Percentiles rank a stretch among this genome's conserved stretches.
Evolutionary conservation across 2,797 vertebrate genomes (phyloP).

Genomic region (Prunella strophiata): DNA sequence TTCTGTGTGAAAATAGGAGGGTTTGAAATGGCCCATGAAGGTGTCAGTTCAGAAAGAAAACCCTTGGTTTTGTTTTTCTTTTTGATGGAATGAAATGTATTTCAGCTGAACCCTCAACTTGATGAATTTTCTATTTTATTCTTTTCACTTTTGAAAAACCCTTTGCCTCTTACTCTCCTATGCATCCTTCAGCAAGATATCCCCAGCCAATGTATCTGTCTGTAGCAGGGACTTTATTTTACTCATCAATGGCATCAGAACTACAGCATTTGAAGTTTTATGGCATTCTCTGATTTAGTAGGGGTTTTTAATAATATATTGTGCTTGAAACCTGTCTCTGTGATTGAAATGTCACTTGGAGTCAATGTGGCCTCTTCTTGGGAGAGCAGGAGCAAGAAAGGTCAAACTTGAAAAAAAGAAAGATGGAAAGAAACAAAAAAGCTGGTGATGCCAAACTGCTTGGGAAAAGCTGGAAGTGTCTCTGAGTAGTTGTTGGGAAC

Average conservation of each 20-base stretch:
- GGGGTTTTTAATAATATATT: background rate
- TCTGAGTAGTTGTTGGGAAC: background rate
- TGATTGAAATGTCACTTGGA: conserved; percentile 4
- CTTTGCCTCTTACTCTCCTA: background rate
- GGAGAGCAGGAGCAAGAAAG: background rate
- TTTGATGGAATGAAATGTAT: background rate
- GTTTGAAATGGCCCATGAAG: background rate
- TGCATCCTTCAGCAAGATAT: background rate
- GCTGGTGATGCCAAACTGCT: background rate
- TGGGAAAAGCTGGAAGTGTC: background rate
- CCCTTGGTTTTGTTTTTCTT: background rate
- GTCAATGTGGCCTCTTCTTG: background rate
- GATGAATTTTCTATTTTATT: background rate
- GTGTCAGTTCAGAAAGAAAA: background rate
- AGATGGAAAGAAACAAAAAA: background rate
- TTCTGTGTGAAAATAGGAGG: background rate
- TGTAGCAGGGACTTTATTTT: background rate
- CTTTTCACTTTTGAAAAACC: background rate
- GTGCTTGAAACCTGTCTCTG: background rate
- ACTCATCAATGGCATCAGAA: background rate
- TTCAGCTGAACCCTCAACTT: background rate
- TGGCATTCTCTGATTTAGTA: background rate
- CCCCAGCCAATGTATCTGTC: background rate
- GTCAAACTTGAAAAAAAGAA: background rate
- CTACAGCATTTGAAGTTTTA: background rate